A percentile compares a stretch with the other conserved stretches of the same genome.
These are phyloP conservation scores for Indicator indicator DNA, from an alignment of 2,113 vertebrate genomes.

Conservation along the genomic window DNA sequence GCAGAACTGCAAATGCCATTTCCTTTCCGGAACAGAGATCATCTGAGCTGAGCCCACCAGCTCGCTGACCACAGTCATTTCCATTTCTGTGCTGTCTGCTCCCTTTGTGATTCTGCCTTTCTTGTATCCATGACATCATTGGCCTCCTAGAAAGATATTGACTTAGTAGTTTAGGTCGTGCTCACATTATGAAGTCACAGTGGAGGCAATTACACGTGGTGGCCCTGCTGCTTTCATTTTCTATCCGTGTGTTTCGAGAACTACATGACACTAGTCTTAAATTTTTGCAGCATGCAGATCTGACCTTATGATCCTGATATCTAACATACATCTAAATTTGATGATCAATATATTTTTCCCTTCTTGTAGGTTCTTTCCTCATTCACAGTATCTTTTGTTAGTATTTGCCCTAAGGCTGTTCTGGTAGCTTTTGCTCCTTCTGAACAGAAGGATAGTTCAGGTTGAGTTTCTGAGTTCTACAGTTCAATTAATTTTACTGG, in stretches of 20 bases:
- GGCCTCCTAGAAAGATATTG: neutral
- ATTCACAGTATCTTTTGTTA: neutral
- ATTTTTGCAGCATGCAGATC: neutral
- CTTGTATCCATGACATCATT: neutral
- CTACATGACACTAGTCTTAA: neutral
- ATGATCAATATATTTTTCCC: neutral
- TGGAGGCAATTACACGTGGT: neutral
- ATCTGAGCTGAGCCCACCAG: neutral
- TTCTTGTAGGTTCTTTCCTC: neutral
- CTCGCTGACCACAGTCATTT: neutral
- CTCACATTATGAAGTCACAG: neutral
- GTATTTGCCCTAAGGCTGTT: neutral
- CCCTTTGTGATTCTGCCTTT: neutral
- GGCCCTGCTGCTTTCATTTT: neutral
- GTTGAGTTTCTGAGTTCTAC: neutral
- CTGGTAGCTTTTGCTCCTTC: neutral
- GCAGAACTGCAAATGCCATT: slow-evolving; percentile 10
- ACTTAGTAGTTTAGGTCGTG: neutral
- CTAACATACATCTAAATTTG: neutral
- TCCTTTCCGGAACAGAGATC: neutral
- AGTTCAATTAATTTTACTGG: neutral
- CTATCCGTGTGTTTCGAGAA: neutral
- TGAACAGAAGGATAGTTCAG: neutral
- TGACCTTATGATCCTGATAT: neutral
- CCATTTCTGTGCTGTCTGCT: neutral